These are phyloP conservation scores for Liparis tanakae DNA, from an alignment of 2,797 vertebrate species.

Conservation along the genomic window DNA sequence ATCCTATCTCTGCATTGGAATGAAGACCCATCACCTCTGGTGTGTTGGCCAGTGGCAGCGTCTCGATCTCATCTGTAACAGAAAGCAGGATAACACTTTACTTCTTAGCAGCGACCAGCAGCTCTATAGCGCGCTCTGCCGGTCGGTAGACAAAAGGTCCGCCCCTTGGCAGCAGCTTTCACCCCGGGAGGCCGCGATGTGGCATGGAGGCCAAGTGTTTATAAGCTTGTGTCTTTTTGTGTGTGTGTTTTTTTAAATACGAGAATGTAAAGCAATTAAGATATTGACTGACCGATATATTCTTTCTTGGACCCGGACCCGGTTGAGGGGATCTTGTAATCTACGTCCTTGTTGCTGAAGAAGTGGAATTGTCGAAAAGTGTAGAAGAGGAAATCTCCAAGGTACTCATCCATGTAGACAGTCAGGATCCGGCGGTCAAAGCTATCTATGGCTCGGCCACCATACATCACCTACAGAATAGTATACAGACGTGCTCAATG, in stretches of 20 bases:
- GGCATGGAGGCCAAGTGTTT: neutral
- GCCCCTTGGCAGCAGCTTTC: neutral
- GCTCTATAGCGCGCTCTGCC: neutral
- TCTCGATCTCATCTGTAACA: constrained; percentile 87
- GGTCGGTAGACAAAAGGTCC: neutral
- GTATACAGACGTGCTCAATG: neutral
- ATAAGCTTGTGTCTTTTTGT: neutral
- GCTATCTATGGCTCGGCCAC: constrained; percentile 93
- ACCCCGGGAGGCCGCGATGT: neutral
- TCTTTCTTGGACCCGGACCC: constrained; percentile 80
- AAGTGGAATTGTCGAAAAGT: constrained; percentile 92
- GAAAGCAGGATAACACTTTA: neutral
- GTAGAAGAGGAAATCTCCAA: constrained; percentile 96
- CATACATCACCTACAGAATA: constrained; percentile 94
- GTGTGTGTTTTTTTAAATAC: neutral
- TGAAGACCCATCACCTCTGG: constrained; percentile 94
- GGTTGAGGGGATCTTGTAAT: constrained; percentile 89
- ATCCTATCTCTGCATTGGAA: constrained; percentile 94
- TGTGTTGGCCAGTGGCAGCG: constrained; percentile 89
- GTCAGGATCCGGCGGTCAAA: constrained; percentile 95
- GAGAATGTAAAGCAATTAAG: neutral
- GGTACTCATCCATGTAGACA: constrained; percentile 94
- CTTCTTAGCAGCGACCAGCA: neutral
- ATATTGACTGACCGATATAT: constrained; percentile 87
- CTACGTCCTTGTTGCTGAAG: constrained; percentile 86